Conservation (phyloP, 2,888 invertebrate species). For the Pterobdella sp. region DNA sequence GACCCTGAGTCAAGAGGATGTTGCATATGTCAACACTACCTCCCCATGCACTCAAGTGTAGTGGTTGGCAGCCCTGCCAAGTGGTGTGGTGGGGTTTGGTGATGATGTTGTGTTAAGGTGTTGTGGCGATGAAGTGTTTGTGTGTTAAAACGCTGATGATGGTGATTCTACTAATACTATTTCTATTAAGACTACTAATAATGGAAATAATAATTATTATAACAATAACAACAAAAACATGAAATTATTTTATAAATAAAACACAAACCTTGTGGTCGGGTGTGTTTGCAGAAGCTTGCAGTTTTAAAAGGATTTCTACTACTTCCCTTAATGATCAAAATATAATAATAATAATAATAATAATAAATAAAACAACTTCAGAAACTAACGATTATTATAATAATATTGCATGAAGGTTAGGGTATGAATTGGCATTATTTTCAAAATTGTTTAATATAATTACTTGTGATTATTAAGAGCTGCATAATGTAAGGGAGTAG, state of each 20-base stretch:
- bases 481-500: constrained; percentile 86
- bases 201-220: no score
- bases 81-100: no score
- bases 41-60: constrained; percentile 88
- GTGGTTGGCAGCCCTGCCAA: constrained; percentile 84
- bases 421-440: background rate
- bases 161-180: no score
- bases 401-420: no score
- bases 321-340: constrained; percentile 62
- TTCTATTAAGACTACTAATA: no score
- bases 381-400: no score
- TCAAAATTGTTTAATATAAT: constrained; percentile 42
- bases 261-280: constrained; percentile 77
- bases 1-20: constrained; percentile 63
- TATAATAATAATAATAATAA: background rate
- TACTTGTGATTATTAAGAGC: constrained; percentile 85
- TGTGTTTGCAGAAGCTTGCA: constrained; percentile 80
- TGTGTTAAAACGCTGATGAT: no score
- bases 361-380: no score
- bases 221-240: no score
- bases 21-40: constrained; percentile 81
- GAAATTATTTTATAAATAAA: no score
- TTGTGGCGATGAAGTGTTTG: no score
- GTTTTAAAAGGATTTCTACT: constrained; percentile 70
- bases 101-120: no score